A percentile compares a stretch with the other conserved stretches of the same genome.
These are phyloP conservation scores for Gymnogyps californianus DNA, from an alignment of 2,113 vertebrate genomes.

Conservation along the genomic window DNA sequence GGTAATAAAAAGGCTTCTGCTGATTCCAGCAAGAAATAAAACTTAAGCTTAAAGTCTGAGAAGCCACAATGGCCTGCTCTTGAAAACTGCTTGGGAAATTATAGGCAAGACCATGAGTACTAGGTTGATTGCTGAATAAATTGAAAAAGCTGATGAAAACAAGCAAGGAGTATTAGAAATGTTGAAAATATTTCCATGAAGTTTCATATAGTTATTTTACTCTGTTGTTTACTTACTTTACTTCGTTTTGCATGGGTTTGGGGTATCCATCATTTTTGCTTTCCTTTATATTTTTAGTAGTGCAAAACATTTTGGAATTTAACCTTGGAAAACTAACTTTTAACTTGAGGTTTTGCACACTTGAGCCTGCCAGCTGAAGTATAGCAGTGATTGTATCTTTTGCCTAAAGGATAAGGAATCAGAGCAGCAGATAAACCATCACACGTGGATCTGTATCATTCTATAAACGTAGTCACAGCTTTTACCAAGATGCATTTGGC, in stretches of 20 bases:
- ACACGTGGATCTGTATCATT: background rate
- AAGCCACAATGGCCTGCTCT: background rate
- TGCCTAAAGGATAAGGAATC: background rate
- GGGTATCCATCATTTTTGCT: background rate
- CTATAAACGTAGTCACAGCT: background rate
- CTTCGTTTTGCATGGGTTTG: background rate
- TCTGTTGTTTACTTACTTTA: background rate
- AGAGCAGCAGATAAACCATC: background rate
- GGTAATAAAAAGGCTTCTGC: background rate
- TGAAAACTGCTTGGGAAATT: background rate
- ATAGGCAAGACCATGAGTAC: background rate
- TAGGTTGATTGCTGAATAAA: background rate
- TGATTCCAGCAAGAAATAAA: background rate
- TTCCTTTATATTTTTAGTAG: background rate
- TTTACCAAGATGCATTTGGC: background rate
- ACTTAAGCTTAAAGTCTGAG: background rate
- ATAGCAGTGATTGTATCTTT: background rate
- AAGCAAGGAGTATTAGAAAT: background rate
- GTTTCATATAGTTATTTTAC: background rate
- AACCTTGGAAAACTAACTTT: background rate
- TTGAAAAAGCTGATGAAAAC: background rate
- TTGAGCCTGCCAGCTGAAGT: background rate
- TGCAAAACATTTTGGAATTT: background rate
- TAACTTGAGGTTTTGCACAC: background rate
- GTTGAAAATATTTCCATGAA: background rate